These are phyloP conservation scores for Reticulitermes lucifugus DNA, from an alignment of 2,888 invertebrate species.

Conservation along the genomic window DNA sequence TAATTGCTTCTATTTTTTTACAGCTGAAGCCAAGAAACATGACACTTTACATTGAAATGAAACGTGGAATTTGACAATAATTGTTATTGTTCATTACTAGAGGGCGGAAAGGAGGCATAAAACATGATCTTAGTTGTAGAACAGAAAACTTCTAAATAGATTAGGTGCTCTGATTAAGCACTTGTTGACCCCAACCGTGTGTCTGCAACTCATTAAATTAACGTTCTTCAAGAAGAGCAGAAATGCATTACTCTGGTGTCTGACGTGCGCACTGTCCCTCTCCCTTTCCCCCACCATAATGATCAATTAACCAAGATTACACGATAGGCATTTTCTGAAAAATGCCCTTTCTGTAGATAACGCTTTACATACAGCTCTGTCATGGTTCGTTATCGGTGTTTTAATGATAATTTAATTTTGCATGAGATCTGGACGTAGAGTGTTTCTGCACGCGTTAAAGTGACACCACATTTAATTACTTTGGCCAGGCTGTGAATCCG, in stretches of 20 bases:
- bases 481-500: background rate
- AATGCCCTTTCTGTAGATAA: background rate
- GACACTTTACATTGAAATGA: too few relatives aligned
- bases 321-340: background rate
- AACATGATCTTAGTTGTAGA: too few relatives aligned
- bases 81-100: too few relatives aligned
- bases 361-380: background rate
- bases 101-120: too few relatives aligned
- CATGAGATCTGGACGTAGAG: background rate
- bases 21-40: too few relatives aligned
- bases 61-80: too few relatives aligned
- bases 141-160: background rate
- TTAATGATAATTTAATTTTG: background rate
- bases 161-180: background rate
- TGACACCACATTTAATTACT: background rate
- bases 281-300: background rate
- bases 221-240: background rate
- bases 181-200: background rate
- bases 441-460: background rate
- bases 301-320: background rate
- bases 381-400: background rate
- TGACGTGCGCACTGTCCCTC: background rate
- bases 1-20: too few relatives aligned
- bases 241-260: background rate
- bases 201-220: background rate